phyloP scores from a whole-genome alignment of 2,113 vertebrate genomes.

The Gnathonemus echidnorhynchus region DNA sequence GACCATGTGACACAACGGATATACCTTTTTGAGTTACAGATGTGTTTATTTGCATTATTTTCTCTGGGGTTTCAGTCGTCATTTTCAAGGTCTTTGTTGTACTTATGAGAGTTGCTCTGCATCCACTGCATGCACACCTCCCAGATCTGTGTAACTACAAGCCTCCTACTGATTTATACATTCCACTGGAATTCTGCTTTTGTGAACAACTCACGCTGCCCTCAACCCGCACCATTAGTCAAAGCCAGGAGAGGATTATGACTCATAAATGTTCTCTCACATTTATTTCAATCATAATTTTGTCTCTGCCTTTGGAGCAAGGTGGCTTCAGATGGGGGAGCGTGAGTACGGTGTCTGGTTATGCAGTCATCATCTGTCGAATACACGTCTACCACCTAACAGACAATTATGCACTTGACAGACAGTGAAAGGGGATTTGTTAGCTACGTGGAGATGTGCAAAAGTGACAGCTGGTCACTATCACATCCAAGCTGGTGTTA shows the following conservation, averaged over 20 bases:
- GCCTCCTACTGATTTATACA: background rate
- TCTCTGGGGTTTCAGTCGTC: background rate
- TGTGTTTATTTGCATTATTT: background rate
- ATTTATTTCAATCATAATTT: conserved; percentile 14
- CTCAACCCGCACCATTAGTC: background rate
- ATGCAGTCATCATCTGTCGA: conserved; percentile 4
- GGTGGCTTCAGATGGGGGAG: background rate
- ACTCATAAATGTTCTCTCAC: conserved; percentile 14
- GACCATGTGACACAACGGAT: background rate
- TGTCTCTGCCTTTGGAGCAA: background rate
- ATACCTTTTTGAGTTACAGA: background rate
- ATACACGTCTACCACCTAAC: background rate
- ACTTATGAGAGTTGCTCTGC: background rate
- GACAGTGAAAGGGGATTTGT: background rate
- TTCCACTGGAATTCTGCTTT: background rate
- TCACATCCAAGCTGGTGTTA: conserved; percentile 1
- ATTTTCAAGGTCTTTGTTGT: background rate
- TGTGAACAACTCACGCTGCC: background rate
- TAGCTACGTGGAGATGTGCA: background rate
- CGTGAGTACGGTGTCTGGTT: conserved; percentile 6
- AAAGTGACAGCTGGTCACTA: background rate
- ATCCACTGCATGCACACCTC: background rate
- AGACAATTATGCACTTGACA: conserved; percentile 10
- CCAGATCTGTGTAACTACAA: background rate
- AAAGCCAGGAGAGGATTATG: background rate